These are phyloP conservation scores for Ibidorhyncha struthersii DNA, from an alignment of 2,113 vertebrate species.

Conservation along the genomic window DNA sequence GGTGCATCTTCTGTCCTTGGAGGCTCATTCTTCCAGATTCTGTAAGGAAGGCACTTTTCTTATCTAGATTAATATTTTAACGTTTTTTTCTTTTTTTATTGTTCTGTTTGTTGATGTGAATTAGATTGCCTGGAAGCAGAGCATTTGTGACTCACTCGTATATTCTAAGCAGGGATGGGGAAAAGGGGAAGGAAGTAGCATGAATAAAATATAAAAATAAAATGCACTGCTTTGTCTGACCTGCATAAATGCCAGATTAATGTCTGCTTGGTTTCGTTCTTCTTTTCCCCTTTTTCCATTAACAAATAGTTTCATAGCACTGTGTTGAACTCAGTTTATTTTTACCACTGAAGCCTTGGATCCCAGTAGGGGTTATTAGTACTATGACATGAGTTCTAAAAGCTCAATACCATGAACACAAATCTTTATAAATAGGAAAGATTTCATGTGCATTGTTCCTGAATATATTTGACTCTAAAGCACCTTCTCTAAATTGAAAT, in stretches of 20 bases:
- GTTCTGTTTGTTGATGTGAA: background rate
- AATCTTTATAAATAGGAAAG: background rate
- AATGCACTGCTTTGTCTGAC: background rate
- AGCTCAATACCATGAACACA: background rate
- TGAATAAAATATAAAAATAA: slow-evolving; percentile 30
- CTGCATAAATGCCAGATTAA: slow-evolving; percentile 38
- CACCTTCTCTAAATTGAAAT: background rate
- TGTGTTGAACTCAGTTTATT: background rate
- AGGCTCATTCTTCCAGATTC: background rate
- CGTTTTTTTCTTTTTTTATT: background rate
- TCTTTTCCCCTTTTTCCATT: background rate
- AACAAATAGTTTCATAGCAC: background rate
- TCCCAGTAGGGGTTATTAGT: background rate
- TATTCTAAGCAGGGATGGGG: background rate
- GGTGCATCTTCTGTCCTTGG: background rate
- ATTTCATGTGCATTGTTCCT: background rate
- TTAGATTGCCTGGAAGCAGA: background rate
- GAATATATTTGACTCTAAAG: background rate
- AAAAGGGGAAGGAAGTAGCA: background rate
- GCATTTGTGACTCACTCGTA: background rate
- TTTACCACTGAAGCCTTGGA: background rate
- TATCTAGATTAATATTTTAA: background rate
- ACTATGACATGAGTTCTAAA: background rate
- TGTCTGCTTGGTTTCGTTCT: background rate
- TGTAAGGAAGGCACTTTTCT: background rate